These are phyloP conservation scores for Proterorhinus semilunaris DNA, from an alignment of 2,113 vertebrate species.

Conservation along the genomic window DNA sequence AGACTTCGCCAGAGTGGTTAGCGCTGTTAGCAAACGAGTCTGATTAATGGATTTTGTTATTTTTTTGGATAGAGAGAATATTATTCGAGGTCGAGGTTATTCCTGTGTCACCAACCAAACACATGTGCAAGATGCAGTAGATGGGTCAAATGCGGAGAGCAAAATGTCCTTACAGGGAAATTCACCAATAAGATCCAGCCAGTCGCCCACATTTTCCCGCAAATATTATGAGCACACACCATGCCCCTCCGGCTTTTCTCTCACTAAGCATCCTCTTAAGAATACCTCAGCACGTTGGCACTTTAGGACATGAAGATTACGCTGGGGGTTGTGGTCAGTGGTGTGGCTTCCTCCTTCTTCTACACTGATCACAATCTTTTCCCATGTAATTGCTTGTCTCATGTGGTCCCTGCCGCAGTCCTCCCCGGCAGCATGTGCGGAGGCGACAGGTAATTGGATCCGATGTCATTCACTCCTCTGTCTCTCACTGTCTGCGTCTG, in stretches of 20 bases:
- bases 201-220: constrained; percentile 41
- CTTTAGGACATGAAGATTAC: constrained; percentile 33
- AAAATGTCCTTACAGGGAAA: neutral
- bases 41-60: too few relatives aligned
- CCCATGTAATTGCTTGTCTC: constrained; percentile 64
- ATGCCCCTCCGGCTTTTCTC: constrained; percentile 7
- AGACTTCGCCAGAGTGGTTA: too few relatives aligned
- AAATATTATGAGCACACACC: constrained; percentile 25
- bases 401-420: constrained; percentile 53
- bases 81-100: too few relatives aligned
- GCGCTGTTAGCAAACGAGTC: too few relatives aligned
- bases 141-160: too few relatives aligned
- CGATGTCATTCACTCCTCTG: constrained; percentile 66
- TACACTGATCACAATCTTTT: constrained; percentile 58
- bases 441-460: constrained; percentile 71
- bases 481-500: constrained; percentile 48
- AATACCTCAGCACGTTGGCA: constrained; percentile 31
- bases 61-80: too few relatives aligned
- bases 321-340: constrained; percentile 7
- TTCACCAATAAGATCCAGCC: constrained; percentile 13
- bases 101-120: too few relatives aligned
- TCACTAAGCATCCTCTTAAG: constrained; percentile 24
- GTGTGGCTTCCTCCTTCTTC: constrained; percentile 33
- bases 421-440: constrained; percentile 34
- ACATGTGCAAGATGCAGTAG: too few relatives aligned